These are phyloP conservation scores for Ivindomyrus marchei DNA, from an alignment of 2,113 vertebrate genomes.

Conservation along the genomic window DNA sequence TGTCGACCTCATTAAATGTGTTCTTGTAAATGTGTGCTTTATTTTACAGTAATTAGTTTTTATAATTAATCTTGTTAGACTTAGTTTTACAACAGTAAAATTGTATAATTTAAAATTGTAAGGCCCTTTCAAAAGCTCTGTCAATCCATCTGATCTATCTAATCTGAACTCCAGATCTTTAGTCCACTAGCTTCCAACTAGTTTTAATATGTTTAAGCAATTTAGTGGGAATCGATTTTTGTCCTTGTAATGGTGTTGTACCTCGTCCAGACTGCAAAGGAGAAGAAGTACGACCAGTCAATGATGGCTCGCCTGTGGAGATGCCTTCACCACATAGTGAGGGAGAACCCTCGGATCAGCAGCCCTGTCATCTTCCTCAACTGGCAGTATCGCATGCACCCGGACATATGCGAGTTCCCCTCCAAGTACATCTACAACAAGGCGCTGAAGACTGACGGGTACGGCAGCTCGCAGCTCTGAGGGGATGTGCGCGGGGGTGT, in stretches of 20 bases:
- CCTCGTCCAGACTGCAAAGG: constrained; percentile 64
- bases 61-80: background rate
- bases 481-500: background rate
- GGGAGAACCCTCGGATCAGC: constrained; percentile 14
- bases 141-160: background rate
- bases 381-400: constrained; percentile 79
- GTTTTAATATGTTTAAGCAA: background rate
- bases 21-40: background rate
- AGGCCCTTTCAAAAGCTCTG: background rate
- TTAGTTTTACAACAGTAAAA: background rate
- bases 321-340: constrained; percentile 49
- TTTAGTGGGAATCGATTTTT: background rate
- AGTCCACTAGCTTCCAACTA: background rate
- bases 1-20: background rate
- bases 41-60: background rate
- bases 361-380: constrained; percentile 61
- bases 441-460: constrained; percentile 63
- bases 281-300: constrained; percentile 69
- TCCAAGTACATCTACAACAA: constrained; percentile 68
- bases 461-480: constrained; percentile 14
- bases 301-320: constrained; percentile 69
- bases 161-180: background rate
- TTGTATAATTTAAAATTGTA: background rate
- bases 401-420: constrained; percentile 77
- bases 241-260: background rate